Percentiles rank a stretch among this genome's conserved stretches.
Evolutionary conservation across 64 coral and sea anemone genomes (phyloP).

Genomic region (Platygyra sinensis): DNA sequence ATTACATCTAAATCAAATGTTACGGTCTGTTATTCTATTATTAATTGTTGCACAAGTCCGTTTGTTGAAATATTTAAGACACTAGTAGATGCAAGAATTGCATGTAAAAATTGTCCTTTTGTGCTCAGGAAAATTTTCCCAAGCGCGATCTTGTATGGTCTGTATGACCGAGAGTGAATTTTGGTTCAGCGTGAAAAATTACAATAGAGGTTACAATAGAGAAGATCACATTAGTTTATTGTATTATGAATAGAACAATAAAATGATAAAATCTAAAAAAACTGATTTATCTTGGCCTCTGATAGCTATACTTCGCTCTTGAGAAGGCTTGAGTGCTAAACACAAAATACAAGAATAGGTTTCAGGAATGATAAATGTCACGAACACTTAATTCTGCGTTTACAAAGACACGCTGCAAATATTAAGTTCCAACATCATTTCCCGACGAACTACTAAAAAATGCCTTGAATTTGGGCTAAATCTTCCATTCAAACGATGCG

Average conservation of each 20-base stretch:
- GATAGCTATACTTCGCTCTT: neutral
- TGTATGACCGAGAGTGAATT: neutral
- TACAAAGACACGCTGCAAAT: too few relatives aligned
- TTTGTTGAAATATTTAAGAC: conserved; percentile 4
- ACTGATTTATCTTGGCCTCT: neutral
- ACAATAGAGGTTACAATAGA: neutral
- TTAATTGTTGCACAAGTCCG: conserved; percentile 25
- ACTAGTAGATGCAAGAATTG: neutral
- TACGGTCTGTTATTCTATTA: conserved; percentile 27
- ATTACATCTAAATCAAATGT: conserved; percentile 4
- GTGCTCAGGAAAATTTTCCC: neutral
- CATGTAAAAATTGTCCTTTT: neutral
- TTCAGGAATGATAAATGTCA: neutral
- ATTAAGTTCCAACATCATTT: too few relatives aligned
- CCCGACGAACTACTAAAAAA: neutral
- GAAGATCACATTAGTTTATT: conserved; percentile 2
- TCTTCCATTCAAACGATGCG: neutral
- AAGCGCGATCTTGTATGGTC: neutral
- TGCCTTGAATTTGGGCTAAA: neutral
- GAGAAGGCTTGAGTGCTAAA: neutral
- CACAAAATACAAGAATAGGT: neutral
- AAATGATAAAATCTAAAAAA: conserved; percentile 5
- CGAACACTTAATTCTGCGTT: neutral
- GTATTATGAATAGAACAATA: conserved; percentile 9
- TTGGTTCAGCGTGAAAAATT: neutral